These are phyloP conservation scores for Brachionichthys hirsutus DNA, from an alignment of 2,113 vertebrate genomes.

Conservation along the genomic window DNA sequence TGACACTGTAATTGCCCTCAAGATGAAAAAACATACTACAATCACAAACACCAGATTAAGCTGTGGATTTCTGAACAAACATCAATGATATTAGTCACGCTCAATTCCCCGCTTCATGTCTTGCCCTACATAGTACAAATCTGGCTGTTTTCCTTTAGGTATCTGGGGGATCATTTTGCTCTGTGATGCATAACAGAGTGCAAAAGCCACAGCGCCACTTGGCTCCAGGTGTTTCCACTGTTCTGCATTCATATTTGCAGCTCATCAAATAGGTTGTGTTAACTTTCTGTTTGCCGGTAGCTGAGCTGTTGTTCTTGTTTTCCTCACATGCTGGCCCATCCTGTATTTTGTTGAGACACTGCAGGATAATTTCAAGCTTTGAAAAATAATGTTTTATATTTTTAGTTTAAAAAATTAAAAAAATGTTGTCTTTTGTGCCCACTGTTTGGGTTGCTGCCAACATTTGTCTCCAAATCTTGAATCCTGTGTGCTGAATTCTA, in stretches of 20 bases:
- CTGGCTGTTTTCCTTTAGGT: constrained; percentile 17
- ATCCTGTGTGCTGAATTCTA: constrained; percentile 52
- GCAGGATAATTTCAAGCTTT: not conserved
- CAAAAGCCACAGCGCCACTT: constrained; percentile 22
- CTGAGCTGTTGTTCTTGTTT: constrained; percentile 4
- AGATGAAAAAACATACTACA: constrained; percentile 21
- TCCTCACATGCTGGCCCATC: constrained; percentile 1
- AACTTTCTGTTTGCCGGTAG: constrained; percentile 27
- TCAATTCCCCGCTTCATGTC: constrained; percentile 27
- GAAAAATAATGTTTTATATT: not conserved
- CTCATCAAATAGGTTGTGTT: constrained; percentile 40
- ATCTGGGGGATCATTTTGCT: constrained; percentile 40
- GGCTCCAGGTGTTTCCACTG: constrained; percentile 43
- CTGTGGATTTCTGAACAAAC: constrained; percentile 41
- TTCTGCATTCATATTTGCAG: constrained; percentile 37
- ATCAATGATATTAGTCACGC: constrained; percentile 54
- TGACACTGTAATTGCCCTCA: constrained; percentile 23
- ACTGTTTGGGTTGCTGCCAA: constrained; percentile 50
- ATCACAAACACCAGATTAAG: constrained; percentile 32
- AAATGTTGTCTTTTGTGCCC: constrained; percentile 44
- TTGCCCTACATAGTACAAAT: constrained; percentile 47
- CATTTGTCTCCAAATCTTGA: constrained; percentile 61
- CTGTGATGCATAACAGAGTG: constrained; percentile 46
- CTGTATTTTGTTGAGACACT: constrained; percentile 6
- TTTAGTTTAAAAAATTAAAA: constrained; percentile 25